Base-by-base conservation (phyloP, 2,797 vertebrate genomes). In the Aldrovandia affinis region DNA sequence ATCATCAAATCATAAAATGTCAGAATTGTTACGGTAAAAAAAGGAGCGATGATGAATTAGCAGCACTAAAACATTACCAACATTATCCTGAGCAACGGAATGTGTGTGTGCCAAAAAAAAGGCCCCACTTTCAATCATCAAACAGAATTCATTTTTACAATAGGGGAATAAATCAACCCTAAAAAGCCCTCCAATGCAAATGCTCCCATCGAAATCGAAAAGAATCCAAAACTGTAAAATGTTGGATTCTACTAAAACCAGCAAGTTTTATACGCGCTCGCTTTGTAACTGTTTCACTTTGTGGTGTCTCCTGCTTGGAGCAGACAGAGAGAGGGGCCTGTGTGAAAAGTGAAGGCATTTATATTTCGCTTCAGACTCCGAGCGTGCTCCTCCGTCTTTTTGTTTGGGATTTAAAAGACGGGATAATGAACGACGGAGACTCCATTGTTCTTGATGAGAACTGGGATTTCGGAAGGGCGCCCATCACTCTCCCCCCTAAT, bases 161-260 rank as follows among this genome's bases (percentile, higher is more conserved):
- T 85, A 93, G 87, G 91, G 85, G 86, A 90, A 89, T 87, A 90
- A 89, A 85, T 85, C 91, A 91, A 89, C 90, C 85, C 54, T 68
- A 44, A 65, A 73, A 42, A 75, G 70, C 70, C 44, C 70, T 75
- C 70, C 36, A 44, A 78, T 55, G 63, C 52, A 78, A 81, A 61
- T 61, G 75, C 52, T 61, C 59, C 28, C 6, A 25, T 86, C 83
- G 86, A 83, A 47, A 89, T 84, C 79, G 93, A 91, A 91, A 91
- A 90, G 88, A 86, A 89, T 88, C 83, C 86, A 90, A 93, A 94
- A 92, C 87, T 93, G 88, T 52, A 88, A 93, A 93, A 93, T 91
- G 92, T 91, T 89, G 92, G 91, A 91, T 91, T 92, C 93, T 92
- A 94, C 91, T 89, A 90, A 94, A 94, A 93, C 90, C 93, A 93